Evolutionary conservation across 1,140 invertebrate genomes (phyloP).

Genomic region (Platorchestia sp.): DNA sequence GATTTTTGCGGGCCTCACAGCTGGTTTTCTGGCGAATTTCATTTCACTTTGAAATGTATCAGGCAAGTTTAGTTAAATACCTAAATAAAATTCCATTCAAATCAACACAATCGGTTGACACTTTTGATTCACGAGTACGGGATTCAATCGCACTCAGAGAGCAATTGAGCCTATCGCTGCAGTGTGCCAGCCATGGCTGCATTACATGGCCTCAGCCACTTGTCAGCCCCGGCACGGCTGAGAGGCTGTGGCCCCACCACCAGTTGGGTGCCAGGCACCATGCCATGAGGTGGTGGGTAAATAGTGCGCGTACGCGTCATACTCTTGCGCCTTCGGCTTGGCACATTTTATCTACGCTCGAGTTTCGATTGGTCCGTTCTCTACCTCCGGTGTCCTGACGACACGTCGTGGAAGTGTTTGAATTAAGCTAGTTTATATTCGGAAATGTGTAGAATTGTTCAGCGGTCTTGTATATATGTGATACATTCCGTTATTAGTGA

Average conservation of each 20-base stretch:
- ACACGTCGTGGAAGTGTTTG: background rate
- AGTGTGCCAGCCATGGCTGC: conserved; percentile 36
- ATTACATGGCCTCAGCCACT: background rate
- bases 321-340: background rate
- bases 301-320: background rate
- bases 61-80: background rate
- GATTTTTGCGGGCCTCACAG: background rate
- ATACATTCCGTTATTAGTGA: background rate
- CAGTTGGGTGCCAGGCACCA: conserved; percentile 27
- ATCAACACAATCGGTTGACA: background rate
- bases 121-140: background rate
- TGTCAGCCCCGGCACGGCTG: background rate
- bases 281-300: background rate
- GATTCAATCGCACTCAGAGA: background rate
- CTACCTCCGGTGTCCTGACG: background rate
- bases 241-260: background rate
- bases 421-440: background rate
- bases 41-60: background rate
- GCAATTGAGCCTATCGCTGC: background rate
- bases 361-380: background rate
- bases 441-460: background rate
- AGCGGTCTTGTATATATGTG: background rate
- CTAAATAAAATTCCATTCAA: background rate
- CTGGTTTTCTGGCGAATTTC: background rate
- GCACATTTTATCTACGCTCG: background rate